Conservation (phyloP, 1,140 invertebrate species). For the Drosophila melanogaster region Release_6_plus_ISO1_MT NT_033779.5:1306001-1306500, state of each 20-base stretch:
- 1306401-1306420: slow-evolving; percentile 24
- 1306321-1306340: slow-evolving; percentile 6
- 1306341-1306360: slow-evolving; percentile 72
- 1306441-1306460: slow-evolving; percentile 78
- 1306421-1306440: slow-evolving; percentile 32
- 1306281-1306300: slow-evolving; percentile 46
- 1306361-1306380: slow-evolving; percentile 64
- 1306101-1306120: slow-evolving; percentile 60
- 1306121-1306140: slow-evolving; percentile 51
- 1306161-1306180: slow-evolving; percentile 78
- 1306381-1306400: slow-evolving; percentile 66
- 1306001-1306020: neutral
- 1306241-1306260: slow-evolving; percentile 68
- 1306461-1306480: slow-evolving; percentile 69
- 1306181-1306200: slow-evolving; percentile 45
- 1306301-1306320: neutral
- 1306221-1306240: slow-evolving; percentile 40
- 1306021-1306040: slow-evolving; percentile 27
- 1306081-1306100: slow-evolving; percentile 31
- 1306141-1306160: slow-evolving; percentile 59
- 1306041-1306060: slow-evolving; percentile 66
- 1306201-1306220: slow-evolving; percentile 49
- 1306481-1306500: slow-evolving; percentile 16
- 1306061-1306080: slow-evolving; percentile 63
- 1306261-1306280: slow-evolving; percentile 80